phyloP scores from a whole-genome alignment of 2,888 invertebrate species.

The Spodoptera littoralis region DNA sequence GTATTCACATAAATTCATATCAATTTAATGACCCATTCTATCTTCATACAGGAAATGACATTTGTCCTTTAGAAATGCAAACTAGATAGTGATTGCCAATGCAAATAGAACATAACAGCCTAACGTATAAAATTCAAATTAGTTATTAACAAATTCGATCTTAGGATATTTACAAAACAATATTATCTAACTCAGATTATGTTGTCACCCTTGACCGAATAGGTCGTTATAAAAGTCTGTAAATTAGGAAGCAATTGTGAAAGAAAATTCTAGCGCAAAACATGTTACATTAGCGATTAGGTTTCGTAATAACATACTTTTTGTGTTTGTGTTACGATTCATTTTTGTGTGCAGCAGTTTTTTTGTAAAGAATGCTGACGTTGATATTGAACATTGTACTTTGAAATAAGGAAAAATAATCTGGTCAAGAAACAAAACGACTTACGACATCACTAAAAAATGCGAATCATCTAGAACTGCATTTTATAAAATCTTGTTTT shows the following conservation, averaged over 20 bases:
- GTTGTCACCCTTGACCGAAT: slow-evolving; percentile 35
- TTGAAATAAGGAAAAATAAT: slow-evolving; percentile 20
- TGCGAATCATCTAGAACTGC: slow-evolving; percentile 10
- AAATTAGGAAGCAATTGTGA: slow-evolving; percentile 30
- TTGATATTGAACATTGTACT: slow-evolving; percentile 15
- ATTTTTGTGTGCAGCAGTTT: neutral
- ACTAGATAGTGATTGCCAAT: slow-evolving; percentile 3
- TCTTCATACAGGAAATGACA: slow-evolving; percentile 15
- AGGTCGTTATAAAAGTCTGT: slow-evolving; percentile 12
- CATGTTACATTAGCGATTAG: slow-evolving; percentile 21
- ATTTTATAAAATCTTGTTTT: neutral
- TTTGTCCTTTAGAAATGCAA: slow-evolving; percentile 3
- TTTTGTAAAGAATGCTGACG: slow-evolving; percentile 13
- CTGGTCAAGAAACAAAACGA: slow-evolving; percentile 37
- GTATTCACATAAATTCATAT: too few relatives aligned
- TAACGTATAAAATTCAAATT: slow-evolving; percentile 3
- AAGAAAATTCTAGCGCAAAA: slow-evolving; percentile 44
- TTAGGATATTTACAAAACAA: slow-evolving; percentile 16
- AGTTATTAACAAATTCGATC: neutral
- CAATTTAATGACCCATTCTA: slow-evolving; percentile 4
- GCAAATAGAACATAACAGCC: slow-evolving; percentile 8
- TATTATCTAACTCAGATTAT: slow-evolving; percentile 22
- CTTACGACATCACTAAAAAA: slow-evolving; percentile 11
- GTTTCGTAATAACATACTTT: slow-evolving; percentile 15
- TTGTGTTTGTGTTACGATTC: slow-evolving; percentile 12